Evolutionary conservation across 2,888 invertebrate genomes (phyloP), one percentile per base, ranked within the genome.

Genomic region (Philaethria dido): DNA sequence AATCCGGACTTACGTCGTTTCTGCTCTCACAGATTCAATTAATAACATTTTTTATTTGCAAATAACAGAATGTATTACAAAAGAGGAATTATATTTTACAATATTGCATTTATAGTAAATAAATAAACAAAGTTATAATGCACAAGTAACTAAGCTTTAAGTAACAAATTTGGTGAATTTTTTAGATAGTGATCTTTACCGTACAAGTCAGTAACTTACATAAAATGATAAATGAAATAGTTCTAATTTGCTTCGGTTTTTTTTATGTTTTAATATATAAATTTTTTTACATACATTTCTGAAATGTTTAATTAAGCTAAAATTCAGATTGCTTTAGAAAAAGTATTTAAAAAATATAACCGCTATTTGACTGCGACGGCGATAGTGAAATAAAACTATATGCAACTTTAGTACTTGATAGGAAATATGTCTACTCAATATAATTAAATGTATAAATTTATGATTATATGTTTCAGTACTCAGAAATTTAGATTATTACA

Each of bases 301-400:
- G 8, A 25, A 50, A 22, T 50, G 14, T n/a, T 50, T 25, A 22
- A n/a, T n/a, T 25, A 14, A 50, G 22, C 22, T 25, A 50, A 50
- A n/a, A 25, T 25, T 50, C 25, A 29, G 50, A 52, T 25, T 50
- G 25, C 25, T 25, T 5, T 25, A 50, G n/a, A 13, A n/a, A 50
- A 50, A 50, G 25, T 25, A 25, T 50, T 25, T 25, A 50, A 52
- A 52, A 29, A 52, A 52, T 52, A 52, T 52, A 52, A 52, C 50
- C 50, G 48, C 25, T 50, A 50, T n/a, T 8, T 25, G n/a, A 39
- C 1, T 8, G n/a, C n/a, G n/a, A n/a, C 25, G 25, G 25, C n/a
- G 8, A 50, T 50, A 50, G 8, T 50, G 14, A 50, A 50, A 50
- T 50, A 50, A 50, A 50, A 20, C n/a, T 2, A 22, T n/a, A 25